Base-by-base conservation (phyloP, 2,113 vertebrate species). In the Entomyzon cyanotis region DNA sequence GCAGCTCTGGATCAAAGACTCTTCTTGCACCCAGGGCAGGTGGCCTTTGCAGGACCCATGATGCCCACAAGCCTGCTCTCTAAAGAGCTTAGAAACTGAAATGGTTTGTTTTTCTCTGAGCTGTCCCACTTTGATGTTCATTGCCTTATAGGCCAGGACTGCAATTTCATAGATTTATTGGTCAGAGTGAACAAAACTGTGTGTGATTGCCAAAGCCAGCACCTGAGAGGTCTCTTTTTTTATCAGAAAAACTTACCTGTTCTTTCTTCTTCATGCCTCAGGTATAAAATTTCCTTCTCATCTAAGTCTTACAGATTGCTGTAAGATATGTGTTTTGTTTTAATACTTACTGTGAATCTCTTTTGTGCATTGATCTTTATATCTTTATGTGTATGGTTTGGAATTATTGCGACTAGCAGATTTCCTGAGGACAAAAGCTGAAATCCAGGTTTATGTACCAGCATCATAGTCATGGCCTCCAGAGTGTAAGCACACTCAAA, bases 341-440 rank as follows among this genome's bases (percentile, higher is more conserved):
- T 95, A 92, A 89, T 90, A 73, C 65, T 89, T 96, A 90, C 4
- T 90, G 78, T 44, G 88, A 87, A 76, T 93, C 83, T 94, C 88
- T 95, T 96, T 71, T 89, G 80, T 96, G 88, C 76, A 95, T 87
- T 94, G 92, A 94, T 96, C 83, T 96, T 93, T 91, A 11, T 80
- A 74, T 76, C 82, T 90, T 77, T 84, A 39, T 1, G 24, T 71
- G 46, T 69, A n/a, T 25, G 33, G 31, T 89, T 87, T 78, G 60
- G 88, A 93, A 86, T 88, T 88, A 95, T 44, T 88, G 90, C 35
- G 85, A 90, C 82, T 78, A 84, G 85, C 62, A 94, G 76, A 81
- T 93, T 93, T 96, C 90, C 93, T 9, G 73, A 94, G 76, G 90
- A 88, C 87, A 93, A 81, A 94, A 93, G 10, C 39, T 27, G 56